phyloP scores from a whole-genome alignment of 2,113 vertebrate genomes.

The Poeciliopsis retropinna region DNA sequence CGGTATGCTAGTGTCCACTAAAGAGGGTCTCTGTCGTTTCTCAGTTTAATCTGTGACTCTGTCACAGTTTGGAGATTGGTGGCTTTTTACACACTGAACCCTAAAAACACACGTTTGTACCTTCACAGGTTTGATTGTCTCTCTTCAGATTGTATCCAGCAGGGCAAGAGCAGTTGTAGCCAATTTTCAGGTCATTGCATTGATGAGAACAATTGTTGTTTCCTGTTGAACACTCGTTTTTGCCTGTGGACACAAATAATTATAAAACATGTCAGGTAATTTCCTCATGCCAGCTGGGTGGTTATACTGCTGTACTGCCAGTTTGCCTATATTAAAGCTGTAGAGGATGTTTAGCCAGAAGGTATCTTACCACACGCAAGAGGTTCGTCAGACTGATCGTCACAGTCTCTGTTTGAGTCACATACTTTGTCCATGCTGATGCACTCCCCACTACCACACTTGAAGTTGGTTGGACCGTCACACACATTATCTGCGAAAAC shows the following conservation, averaged over 20 bases:
- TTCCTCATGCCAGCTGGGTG: slow-evolving; percentile 19
- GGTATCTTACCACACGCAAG: slow-evolving; percentile 82
- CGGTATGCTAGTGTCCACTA: neutral
- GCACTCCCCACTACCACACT: slow-evolving; percentile 86
- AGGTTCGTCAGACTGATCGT: slow-evolving; percentile 87
- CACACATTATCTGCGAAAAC: slow-evolving; percentile 77
- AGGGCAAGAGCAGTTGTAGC: slow-evolving; percentile 84
- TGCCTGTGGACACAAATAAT: slow-evolving; percentile 63
- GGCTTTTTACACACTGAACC: neutral
- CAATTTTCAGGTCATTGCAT: slow-evolving; percentile 84
- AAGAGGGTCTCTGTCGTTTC: neutral
- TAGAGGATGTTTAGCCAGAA: slow-evolving; percentile 1
- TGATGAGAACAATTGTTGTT: slow-evolving; percentile 86
- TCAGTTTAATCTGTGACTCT: neutral
- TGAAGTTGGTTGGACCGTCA: slow-evolving; percentile 79
- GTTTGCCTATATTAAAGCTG: neutral
- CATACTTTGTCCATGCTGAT: slow-evolving; percentile 85
- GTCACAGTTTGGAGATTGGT: neutral
- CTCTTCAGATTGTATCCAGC: slow-evolving; percentile 79
- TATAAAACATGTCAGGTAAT: neutral
- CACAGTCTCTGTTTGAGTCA: slow-evolving; percentile 79
- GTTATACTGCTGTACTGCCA: neutral
- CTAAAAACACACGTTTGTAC: slow-evolving; percentile 62
- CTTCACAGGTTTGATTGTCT: slow-evolving; percentile 80
- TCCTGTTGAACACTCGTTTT: slow-evolving; percentile 82